phyloP scores from a whole-genome alignment of 1,140 invertebrate genomes.

The Oscheius sp. region DNA sequence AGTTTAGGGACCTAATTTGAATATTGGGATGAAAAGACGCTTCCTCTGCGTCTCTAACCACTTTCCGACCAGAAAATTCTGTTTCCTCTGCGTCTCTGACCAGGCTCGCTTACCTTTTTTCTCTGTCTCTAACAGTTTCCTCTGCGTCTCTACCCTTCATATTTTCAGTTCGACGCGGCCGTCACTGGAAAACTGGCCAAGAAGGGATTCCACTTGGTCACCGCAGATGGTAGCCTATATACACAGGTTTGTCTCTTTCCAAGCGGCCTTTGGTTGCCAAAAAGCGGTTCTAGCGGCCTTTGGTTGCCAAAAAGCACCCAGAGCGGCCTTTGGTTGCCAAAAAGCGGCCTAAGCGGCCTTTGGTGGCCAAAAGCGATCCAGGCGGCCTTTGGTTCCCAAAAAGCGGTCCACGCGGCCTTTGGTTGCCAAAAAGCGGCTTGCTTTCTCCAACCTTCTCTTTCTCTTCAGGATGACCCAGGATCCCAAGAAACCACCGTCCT shows the following conservation, averaged over 20 bases:
- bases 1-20: background rate
- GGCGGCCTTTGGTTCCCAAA: too few relatives aligned
- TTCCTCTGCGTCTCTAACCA: too few relatives aligned
- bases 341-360: too few relatives aligned
- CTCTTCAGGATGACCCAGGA: constrained; percentile 34
- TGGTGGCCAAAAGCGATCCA: too few relatives aligned
- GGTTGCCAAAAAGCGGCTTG: too few relatives aligned
- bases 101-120: background rate
- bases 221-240: constrained; percentile 51
- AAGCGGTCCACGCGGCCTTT: too few relatives aligned
- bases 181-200: constrained; percentile 13
- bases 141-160: constrained; percentile 4
- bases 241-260: constrained; percentile 35
- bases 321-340: too few relatives aligned
- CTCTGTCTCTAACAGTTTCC: constrained; percentile 18
- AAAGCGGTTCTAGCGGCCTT: background rate
- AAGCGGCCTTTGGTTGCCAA: too few relatives aligned
- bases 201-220: constrained; percentile 45
- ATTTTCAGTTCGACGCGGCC: background rate
- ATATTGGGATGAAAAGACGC: background rate
- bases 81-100: too few relatives aligned
- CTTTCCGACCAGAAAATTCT: background rate
- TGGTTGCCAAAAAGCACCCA: too few relatives aligned
- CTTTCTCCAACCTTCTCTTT: too few relatives aligned
- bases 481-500: constrained; percentile 29